Base-by-base conservation (phyloP, 2,113 vertebrate species). In the Tychaedon coryphoeus region DNA sequence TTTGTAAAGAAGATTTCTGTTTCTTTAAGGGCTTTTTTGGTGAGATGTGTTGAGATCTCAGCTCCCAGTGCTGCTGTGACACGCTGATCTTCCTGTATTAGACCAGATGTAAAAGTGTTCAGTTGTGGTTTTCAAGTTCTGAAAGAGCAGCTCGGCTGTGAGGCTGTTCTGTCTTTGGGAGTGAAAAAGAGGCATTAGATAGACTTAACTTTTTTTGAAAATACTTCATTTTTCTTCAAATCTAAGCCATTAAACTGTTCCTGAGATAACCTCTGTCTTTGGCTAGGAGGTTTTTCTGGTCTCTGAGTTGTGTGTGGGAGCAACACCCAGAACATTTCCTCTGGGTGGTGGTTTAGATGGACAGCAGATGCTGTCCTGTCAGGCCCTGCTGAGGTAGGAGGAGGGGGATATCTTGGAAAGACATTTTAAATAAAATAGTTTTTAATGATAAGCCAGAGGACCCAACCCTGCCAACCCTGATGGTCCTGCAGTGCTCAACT, bases 401-500 rank as follows among this genome's bases (percentile, higher is more conserved):
- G 17, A 45, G 12, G 14, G 20, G 14, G 4, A 2, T 28, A 9
- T 53, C 16, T 9, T 13, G 23, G 36, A 31, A 80, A 80, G 36
- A 53, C 19, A 26, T 80, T n/a, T 60, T 45, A 31, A 88, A 69
- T 89, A 14, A 76, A 86, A 10, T 3, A 28, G 14, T 29, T 16
- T 2, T 45, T 72, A 40, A 15, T 54, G 54, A 22, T 48, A 50
- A 86, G 29, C 54, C 14, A 6, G 58, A 56, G 33, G 20, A 73
- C 42, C 20, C 73, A 43, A 3, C 14, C 3, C 26, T 2, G 0
- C 15, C 11, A 28, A 48, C 47, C 15, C 1, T n/a, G 60, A 4
- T 48, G 56, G 22, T 40, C 45, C 33, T 34, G 54, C 50, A 60
- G 54, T 58, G 53, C 77, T 77, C 48, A 45, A 0, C 28, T 61